Evolutionary conservation across 1,140 invertebrate species (phyloP).

Genomic region (Grapholita molesta): DNA sequence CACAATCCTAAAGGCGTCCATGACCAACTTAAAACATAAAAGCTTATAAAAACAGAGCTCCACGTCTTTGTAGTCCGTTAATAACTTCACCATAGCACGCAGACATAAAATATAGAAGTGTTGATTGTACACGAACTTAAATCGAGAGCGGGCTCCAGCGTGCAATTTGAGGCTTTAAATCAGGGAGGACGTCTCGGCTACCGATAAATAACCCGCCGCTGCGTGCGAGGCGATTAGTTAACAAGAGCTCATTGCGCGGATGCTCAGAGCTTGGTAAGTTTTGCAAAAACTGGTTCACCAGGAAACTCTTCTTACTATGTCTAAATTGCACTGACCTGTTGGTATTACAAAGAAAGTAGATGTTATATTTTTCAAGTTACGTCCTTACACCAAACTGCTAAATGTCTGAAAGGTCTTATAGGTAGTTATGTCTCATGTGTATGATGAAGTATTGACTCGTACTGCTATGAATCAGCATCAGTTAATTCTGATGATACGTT

Average conservation of each 20-base stretch:
- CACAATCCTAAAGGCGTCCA: not conserved
- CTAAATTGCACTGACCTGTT: not conserved
- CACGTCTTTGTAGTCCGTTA: conserved; percentile 9
- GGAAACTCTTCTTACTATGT: not conserved
- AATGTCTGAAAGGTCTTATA: too few relatives aligned
- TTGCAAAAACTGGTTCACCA: not conserved
- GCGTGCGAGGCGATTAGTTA: conserved; percentile 59
- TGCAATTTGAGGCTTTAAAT: conserved; percentile 73
- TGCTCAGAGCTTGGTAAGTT: not conserved
- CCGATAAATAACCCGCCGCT: conserved; percentile 65
- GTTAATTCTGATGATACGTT: too few relatives aligned
- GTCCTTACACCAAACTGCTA: too few relatives aligned
- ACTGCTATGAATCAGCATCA: too few relatives aligned
- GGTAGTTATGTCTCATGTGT: too few relatives aligned
- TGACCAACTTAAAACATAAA: not conserved
- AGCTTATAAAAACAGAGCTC: conserved; percentile 20
- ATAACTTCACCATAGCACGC: conserved; percentile 8
- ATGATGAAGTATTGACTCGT: too few relatives aligned
- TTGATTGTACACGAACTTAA: conserved; percentile 43
- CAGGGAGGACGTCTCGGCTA: conserved; percentile 54
- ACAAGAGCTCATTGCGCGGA: conserved; percentile 35
- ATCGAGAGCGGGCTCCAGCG: conserved; percentile 38
- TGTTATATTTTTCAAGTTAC: too few relatives aligned
- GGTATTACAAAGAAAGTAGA: not conserved
- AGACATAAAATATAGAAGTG: conserved; percentile 39